Conservation (phyloP, 2,888 invertebrate species). For the Cheilosia urbana region DNA sequence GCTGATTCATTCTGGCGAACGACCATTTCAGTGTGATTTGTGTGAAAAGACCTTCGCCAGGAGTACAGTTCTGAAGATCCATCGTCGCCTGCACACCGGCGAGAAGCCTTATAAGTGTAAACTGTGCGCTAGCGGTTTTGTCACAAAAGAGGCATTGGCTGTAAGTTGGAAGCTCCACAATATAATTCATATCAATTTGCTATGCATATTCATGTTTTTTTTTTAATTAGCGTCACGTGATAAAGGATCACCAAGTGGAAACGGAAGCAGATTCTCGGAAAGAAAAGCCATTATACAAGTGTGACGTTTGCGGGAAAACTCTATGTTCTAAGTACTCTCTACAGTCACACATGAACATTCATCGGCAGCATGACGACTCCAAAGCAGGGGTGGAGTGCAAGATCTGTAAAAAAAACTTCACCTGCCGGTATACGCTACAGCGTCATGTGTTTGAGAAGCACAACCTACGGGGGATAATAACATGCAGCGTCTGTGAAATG, state of each 20-base stretch:
- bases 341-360: slow-evolving; percentile 52
- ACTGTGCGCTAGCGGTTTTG: slow-evolving; percentile 33
- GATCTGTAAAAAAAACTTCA: slow-evolving; percentile 47
- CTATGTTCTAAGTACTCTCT: slow-evolving; percentile 53
- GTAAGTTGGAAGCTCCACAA: slow-evolving; percentile 7
- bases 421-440: slow-evolving; percentile 52
- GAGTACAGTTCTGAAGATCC: slow-evolving; percentile 57
- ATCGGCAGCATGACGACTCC: slow-evolving; percentile 18
- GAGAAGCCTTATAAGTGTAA: slow-evolving; percentile 63
- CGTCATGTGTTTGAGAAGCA: slow-evolving; percentile 56
- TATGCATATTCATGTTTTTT: background rate
- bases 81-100: slow-evolving; percentile 62
- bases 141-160: slow-evolving; percentile 54
- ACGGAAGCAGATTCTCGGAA: slow-evolving; percentile 2
- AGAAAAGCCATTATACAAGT: slow-evolving; percentile 25
- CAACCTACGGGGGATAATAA: slow-evolving; percentile 47
- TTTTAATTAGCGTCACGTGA: slow-evolving; percentile 57
- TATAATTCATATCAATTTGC: background rate
- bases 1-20: slow-evolving; percentile 67
- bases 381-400: slow-evolving; percentile 30
- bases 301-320: slow-evolving; percentile 39
- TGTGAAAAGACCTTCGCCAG: slow-evolving; percentile 68
- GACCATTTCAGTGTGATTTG: slow-evolving; percentile 62
- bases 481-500: slow-evolving; percentile 57
- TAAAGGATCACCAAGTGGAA: slow-evolving; percentile 45